These are phyloP conservation scores for Euzophera pinguis DNA, from an alignment of 2,888 invertebrate genomes.

Conservation along the genomic window DNA sequence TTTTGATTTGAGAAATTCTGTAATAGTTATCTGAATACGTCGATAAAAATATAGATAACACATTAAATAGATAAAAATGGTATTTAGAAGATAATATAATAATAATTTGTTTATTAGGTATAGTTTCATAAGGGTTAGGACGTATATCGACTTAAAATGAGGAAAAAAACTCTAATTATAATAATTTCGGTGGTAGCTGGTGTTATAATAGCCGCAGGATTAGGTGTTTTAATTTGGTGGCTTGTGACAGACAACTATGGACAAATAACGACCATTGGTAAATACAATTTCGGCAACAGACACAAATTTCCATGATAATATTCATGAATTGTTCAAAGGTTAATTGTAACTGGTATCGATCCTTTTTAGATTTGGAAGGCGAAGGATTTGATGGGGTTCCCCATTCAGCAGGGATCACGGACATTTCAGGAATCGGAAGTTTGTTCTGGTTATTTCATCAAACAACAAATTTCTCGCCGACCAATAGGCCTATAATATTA, in stretches of 20 bases:
- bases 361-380: conserved; percentile 48
- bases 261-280: not conserved
- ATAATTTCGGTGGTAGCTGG: conserved; percentile 28
- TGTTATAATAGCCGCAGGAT: conserved; percentile 31
- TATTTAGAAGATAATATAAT: no score
- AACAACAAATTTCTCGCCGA: conserved; percentile 74
- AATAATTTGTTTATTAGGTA: not conserved
- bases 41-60: no score
- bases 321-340: no score
- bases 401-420: conserved; percentile 87
- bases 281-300: not conserved
- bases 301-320: not conserved
- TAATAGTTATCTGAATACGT: no score
- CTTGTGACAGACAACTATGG: conserved; percentile 26
- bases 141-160: not conserved
- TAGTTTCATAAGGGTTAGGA: not conserved
- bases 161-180: conserved; percentile 22
- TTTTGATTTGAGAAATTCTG: no score
- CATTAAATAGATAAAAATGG: no score
- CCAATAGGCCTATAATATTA: conserved; percentile 84
- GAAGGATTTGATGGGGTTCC: conserved; percentile 77
- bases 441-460: conserved; percentile 95
- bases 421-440: conserved; percentile 84
- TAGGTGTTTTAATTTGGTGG: conserved; percentile 47
- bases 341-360: no score